Evolutionary conservation across 2,888 invertebrate species (phyloP).

Genomic region (Masnerella sp.): DNA sequence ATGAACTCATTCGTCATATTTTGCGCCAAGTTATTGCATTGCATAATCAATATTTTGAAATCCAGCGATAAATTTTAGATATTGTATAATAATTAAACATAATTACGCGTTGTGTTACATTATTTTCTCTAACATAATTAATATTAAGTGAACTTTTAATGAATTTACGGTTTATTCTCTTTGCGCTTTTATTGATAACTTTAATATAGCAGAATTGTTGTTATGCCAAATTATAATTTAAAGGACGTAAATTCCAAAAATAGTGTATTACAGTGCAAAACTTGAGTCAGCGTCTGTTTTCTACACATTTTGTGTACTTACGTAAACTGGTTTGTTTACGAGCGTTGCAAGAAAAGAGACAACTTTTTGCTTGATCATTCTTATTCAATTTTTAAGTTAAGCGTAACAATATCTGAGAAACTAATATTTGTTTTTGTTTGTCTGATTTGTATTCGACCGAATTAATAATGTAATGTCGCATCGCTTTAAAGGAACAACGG

Average conservation of each 20-base stretch:
- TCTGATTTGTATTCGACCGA: background rate
- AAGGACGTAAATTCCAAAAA: constrained; percentile 64
- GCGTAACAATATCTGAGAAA: constrained; percentile 3
- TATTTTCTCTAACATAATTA: too few relatives aligned
- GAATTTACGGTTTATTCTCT: background rate
- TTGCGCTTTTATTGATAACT: constrained; percentile 9
- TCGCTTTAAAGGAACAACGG: background rate
- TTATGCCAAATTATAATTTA: constrained; percentile 59
- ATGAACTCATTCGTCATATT: too few relatives aligned
- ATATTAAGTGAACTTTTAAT: too few relatives aligned
- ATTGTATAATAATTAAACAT: too few relatives aligned
- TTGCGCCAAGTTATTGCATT: too few relatives aligned
- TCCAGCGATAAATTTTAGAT: too few relatives aligned
- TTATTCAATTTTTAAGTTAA: constrained; percentile 29
- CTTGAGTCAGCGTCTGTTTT: constrained; percentile 15
- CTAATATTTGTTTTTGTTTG: constrained; percentile 4
- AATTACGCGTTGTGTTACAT: too few relatives aligned
- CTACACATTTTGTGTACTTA: constrained; percentile 26
- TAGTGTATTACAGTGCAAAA: constrained; percentile 51
- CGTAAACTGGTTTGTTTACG: constrained; percentile 42
- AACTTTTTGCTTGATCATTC: constrained; percentile 30
- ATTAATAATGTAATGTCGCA: constrained; percentile 5
- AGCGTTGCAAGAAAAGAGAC: constrained; percentile 12
- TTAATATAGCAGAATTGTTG: constrained; percentile 20
- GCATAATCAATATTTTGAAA: too few relatives aligned